Percentiles rank a stretch among this genome's conserved stretches.
phyloP scores from a whole-genome alignment of 2,888 invertebrate genomes.

The Anthrax anthrax region DNA sequence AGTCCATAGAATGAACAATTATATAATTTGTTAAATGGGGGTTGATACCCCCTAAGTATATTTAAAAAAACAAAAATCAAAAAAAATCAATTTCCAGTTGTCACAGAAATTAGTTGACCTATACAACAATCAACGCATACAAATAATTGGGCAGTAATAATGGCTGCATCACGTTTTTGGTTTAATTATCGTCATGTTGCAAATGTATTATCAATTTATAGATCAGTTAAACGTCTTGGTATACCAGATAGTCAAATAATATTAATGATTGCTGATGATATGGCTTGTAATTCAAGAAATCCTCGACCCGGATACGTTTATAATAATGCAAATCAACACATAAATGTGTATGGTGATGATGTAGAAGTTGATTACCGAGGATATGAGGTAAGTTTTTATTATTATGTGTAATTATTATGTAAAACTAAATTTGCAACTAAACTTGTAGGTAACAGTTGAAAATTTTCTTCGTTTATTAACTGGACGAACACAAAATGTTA shows the following conservation, averaged over 20 bases:
- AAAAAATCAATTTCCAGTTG: slow-evolving; percentile 15
- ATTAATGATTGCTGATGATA: slow-evolving; percentile 98
- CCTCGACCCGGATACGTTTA: slow-evolving; percentile 95
- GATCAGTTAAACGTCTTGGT: slow-evolving; percentile 95
- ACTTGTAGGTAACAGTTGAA: not conserved
- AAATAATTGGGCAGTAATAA: slow-evolving; percentile 98
- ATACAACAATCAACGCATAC: slow-evolving; percentile 49
- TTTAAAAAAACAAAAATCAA: too few relatives aligned
- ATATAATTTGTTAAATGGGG: too few relatives aligned
- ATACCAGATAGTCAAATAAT: slow-evolving; percentile 98
- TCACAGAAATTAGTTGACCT: slow-evolving; percentile 26
- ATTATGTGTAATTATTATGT: not conserved
- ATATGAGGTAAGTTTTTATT: slow-evolving; percentile 48
- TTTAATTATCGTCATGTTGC: slow-evolving; percentile 99
- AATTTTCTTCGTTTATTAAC: slow-evolving; percentile 78
- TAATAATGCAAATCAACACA: slow-evolving; percentile 94
- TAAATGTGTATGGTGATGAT: slow-evolving; percentile 98
- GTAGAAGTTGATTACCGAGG: slow-evolving; percentile 98
- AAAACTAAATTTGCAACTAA: too few relatives aligned
- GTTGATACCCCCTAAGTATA: too few relatives aligned
- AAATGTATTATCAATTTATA: slow-evolving; percentile 94
- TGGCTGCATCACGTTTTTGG: slow-evolving; percentile 98
- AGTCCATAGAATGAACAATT: too few relatives aligned
- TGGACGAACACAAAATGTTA: slow-evolving; percentile 80
- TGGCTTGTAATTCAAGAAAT: slow-evolving; percentile 98